These are phyloP conservation scores for Cololabis saira DNA, from an alignment of 2,113 vertebrate genomes.

Conservation along the genomic window DNA sequence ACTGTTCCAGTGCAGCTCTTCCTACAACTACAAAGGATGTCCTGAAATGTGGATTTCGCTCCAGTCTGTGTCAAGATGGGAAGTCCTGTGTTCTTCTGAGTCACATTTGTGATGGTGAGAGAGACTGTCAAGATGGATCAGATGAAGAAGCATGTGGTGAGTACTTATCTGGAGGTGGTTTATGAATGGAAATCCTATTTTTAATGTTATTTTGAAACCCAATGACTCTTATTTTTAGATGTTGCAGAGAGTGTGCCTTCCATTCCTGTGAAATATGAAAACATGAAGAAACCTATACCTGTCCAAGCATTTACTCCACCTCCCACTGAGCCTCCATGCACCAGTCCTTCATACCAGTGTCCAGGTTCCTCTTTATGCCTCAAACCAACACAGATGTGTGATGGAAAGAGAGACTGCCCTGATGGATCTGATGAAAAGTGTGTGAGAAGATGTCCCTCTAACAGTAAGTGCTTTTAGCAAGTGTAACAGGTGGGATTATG, in stretches of 20 bases:
- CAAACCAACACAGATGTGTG: constrained; percentile 79
- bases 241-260: neutral
- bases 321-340: constrained; percentile 1
- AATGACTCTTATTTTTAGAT: neutral
- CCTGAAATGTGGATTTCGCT: constrained; percentile 7
- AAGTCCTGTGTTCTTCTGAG: neutral
- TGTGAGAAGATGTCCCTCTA: constrained; percentile 70
- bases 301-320: neutral
- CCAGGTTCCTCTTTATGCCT: constrained; percentile 80
- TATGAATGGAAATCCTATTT: too few species aligned
- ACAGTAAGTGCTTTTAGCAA: constrained; percentile 74
- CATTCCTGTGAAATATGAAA: neutral
- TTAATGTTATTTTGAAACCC: neutral
- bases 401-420: constrained; percentile 83
- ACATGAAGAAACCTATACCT: neutral
- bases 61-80: neutral
- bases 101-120: neutral
- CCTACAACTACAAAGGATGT: neutral
- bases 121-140: constrained; percentile 6
- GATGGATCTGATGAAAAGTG: constrained; percentile 89
- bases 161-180: constrained; percentile 37
- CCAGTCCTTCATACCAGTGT: constrained; percentile 78
- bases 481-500: too few species aligned
- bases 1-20: constrained; percentile 63
- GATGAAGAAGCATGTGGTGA: constrained; percentile 38